Percentiles rank a stretch among this genome's conserved stretches.
These are phyloP conservation scores for Yasuhikotakia modesta DNA, from an alignment of 2,797 vertebrate genomes.

Conservation along the genomic window DNA sequence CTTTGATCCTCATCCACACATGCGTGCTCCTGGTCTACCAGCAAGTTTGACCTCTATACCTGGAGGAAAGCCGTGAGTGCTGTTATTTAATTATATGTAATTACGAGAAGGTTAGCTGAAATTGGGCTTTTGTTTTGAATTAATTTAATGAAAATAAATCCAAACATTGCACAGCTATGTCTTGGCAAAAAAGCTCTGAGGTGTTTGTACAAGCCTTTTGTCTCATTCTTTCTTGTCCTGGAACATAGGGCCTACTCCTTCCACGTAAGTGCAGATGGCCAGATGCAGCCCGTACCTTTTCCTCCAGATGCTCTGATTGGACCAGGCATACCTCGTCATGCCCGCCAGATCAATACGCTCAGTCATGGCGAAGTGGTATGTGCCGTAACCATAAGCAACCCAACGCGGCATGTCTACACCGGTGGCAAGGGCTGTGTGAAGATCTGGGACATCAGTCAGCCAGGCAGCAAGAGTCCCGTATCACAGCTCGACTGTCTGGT, in stretches of 20 bases:
- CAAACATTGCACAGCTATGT: neutral
- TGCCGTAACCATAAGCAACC: conserved; percentile 96
- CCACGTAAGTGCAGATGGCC: conserved; percentile 82
- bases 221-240: neutral
- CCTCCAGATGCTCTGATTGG: conserved; percentile 83
- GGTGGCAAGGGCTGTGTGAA: conserved; percentile 96
- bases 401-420: conserved; percentile 93
- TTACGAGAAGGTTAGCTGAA: neutral
- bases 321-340: conserved; percentile 82
- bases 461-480: conserved; percentile 94
- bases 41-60: conserved; percentile 91
- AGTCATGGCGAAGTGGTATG: conserved; percentile 87
- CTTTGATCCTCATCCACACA: conserved; percentile 92
- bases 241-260: conserved; percentile 80
- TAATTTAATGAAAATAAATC: neutral
- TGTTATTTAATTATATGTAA: conserved; percentile 11
- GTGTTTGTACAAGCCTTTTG: neutral
- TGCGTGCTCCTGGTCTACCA: conserved; percentile 89
- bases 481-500: conserved; percentile 97
- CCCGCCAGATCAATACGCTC: conserved; percentile 84
- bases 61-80: conserved; percentile 92
- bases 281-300: conserved; percentile 86
- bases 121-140: too few relatives aligned
- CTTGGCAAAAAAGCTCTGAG: too few relatives aligned
- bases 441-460: conserved; percentile 98